Evolutionary conservation across 2,113 vertebrate species (phyloP).

Genomic region (Sula dactylatra): DNA sequence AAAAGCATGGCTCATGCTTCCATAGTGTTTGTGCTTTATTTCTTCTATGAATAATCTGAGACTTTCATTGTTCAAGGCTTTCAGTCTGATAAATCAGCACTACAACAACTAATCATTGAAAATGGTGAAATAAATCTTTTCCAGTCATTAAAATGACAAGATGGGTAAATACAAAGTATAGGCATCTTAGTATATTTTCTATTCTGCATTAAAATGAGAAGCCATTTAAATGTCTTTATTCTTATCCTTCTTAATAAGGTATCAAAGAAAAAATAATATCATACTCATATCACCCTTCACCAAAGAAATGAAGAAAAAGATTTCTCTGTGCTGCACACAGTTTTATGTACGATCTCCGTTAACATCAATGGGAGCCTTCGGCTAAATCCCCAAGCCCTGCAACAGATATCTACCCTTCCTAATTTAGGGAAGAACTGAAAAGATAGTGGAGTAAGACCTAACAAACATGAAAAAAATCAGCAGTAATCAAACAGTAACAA

Average conservation of each 20-base stretch:
- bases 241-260: not conserved
- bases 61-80: not conserved
- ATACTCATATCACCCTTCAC: not conserved
- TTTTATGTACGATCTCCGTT: not conserved
- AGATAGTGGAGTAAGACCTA: not conserved
- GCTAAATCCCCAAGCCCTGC: not conserved
- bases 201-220: not conserved
- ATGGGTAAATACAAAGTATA: not conserved
- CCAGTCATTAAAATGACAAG: not conserved
- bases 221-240: not conserved
- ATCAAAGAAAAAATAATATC: not conserved
- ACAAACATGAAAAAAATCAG: not conserved
- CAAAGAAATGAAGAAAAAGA: not conserved
- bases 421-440: conserved; percentile 5
- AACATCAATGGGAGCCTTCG: not conserved
- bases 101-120: not conserved
- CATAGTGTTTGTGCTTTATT: not conserved
- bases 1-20: not conserved
- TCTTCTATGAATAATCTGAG: not conserved
- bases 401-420: not conserved
- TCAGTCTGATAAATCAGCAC: not conserved
- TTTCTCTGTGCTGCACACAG: not conserved
- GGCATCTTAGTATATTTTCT: not conserved
- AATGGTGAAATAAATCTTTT: not conserved
- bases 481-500: not conserved